Evolutionary conservation across 2,888 invertebrate species (phyloP), one percentile per base, ranked within the genome.

Genomic region (Ischnura elegans): DNA sequence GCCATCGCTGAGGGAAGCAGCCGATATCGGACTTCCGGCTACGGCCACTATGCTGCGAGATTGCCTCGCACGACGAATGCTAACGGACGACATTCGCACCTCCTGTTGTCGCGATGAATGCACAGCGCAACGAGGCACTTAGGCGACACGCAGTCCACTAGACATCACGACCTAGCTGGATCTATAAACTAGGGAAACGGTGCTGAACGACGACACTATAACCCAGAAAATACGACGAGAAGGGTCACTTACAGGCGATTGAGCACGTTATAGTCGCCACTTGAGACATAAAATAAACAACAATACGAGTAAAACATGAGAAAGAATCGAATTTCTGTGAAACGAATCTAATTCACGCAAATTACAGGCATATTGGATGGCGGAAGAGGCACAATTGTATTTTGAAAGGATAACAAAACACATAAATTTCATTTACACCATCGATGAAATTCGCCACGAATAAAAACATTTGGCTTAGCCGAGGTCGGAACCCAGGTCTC

Each of bases 11-110:
- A 76, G 90, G 61, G 90, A 90, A 61, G 90, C 66, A 42, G 55
- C 45, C 42, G 90, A 90, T 90, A 90, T 90, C 90, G 90, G 42
- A 66, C 61, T 90, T 90, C 90, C 90, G 90, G 90, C 61, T 90
- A 66, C 47, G 43, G 66, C 61, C 90, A 43, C 25, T 66, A 76
- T 16, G 61, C 16, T 55, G 36, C n/a, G 90, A 90, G 90, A 90
- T 90, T 90, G 90, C 61, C 90, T 61, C 25, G 16, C 10, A 29
- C n/a, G 25, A 46, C n/a, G 86, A 21, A 43, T 25, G 45, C 19
- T 86, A n/a, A 43, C 86, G 25, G 36, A 45, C 86, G 25, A 43
- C 86, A 46, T 46, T 86, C 86, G 45, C 86, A 46, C 86, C 43
- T 86, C 86, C n/a, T 43, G 8, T 46, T n/a, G 25, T 3, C 25